A percentile compares a stretch with the other conserved stretches of the same genome.
Evolutionary conservation across 2,888 invertebrate genomes (phyloP).

Genomic region (Pandemis corylana): DNA sequence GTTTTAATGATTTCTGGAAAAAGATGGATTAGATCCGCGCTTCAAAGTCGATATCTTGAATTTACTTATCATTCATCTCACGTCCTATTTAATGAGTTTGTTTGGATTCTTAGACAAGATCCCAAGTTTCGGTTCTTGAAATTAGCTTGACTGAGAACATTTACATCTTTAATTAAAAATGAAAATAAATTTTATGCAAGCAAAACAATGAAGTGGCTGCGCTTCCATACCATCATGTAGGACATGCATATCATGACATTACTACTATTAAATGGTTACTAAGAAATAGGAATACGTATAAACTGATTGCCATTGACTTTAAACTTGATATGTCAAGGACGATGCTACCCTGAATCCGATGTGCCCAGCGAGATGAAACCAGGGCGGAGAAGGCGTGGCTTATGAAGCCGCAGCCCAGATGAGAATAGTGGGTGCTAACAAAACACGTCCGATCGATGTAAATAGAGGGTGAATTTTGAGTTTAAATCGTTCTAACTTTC

Average conservation of each 20-base stretch:
- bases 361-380: neutral
- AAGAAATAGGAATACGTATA: neutral
- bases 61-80: conserved; percentile 38
- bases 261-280: neutral
- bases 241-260: neutral
- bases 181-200: neutral
- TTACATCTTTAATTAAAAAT: conserved; percentile 15
- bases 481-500: neutral
- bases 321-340: neutral
- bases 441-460: neutral
- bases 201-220: neutral
- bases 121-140: conserved; percentile 31
- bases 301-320: neutral
- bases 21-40: conserved; percentile 44
- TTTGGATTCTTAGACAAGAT: conserved; percentile 33
- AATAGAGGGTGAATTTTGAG: neutral
- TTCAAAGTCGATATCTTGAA: conserved; percentile 39
- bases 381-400: neutral
- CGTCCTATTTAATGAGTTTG: conserved; percentile 42
- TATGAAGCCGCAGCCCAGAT: neutral
- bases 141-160: conserved; percentile 8
- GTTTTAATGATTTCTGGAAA: conserved; percentile 64
- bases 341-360: neutral
- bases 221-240: neutral
- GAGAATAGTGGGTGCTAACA: neutral